These are phyloP conservation scores for Apostichopus californicus DNA, from an alignment of 35 echinoderm and acorn worm genomes.

Conservation along the genomic window DNA sequence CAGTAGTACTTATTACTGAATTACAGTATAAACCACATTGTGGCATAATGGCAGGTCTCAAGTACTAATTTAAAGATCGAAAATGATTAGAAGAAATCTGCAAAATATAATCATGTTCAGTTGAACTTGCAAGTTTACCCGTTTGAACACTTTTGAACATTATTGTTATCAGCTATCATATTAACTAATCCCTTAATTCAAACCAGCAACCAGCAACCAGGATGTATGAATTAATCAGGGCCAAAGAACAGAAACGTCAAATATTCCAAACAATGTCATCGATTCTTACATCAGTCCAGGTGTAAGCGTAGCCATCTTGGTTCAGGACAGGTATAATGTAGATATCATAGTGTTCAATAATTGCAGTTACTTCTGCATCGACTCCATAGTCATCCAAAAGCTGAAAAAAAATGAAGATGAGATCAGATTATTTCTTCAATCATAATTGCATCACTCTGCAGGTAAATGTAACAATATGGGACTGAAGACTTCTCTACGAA, in stretches of 20 bases:
- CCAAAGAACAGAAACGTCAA: too few species aligned
- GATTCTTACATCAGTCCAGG: conserved; percentile 65
- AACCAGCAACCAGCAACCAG: too few species aligned
- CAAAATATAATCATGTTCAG: not conserved
- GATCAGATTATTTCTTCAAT: too few species aligned
- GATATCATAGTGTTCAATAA: conserved; percentile 65
- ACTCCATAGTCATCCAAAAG: conserved; percentile 60
- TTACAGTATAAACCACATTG: not conserved
- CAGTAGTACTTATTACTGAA: too few species aligned
- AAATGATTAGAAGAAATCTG: not conserved
- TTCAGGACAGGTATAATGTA: conserved; percentile 78
- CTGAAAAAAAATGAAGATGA: conserved; percentile 35
- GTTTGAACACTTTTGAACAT: too few species aligned
- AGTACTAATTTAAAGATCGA: not conserved
- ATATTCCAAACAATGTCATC: not conserved
- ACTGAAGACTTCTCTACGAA: too few species aligned
- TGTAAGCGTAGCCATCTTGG: conserved; percentile 83
- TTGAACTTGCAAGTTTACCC: not conserved
- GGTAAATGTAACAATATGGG: too few species aligned
- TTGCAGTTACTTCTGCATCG: conserved; percentile 43
- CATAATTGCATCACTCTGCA: too few species aligned
- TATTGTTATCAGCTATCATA: too few species aligned
- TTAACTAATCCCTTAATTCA: too few species aligned
- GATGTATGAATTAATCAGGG: too few species aligned
- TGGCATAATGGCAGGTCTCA: not conserved